Conservation (phyloP, 2,797 vertebrate genomes). For the Acrossocheilus fasciatus region DNA sequence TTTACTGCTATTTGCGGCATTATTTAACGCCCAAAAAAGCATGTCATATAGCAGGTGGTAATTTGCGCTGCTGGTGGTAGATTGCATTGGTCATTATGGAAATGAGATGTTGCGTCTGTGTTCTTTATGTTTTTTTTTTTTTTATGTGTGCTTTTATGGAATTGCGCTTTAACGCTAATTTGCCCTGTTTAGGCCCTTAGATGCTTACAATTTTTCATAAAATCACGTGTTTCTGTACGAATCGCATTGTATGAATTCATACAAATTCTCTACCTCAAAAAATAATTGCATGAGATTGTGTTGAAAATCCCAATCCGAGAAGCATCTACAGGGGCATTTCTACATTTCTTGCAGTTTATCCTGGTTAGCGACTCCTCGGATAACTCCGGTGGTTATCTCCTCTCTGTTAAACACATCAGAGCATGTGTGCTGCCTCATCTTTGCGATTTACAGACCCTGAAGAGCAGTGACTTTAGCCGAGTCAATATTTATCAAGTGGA, state of each 20-base stretch:
- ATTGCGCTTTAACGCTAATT: background rate
- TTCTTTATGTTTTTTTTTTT: no score
- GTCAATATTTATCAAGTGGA: slow-evolving; percentile 64
- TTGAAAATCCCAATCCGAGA: background rate
- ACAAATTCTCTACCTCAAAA: background rate
- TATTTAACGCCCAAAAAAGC: background rate
- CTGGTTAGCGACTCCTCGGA: slow-evolving; percentile 4
- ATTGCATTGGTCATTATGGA: no score
- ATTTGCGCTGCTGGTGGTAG: background rate
- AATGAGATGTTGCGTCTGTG: no score
- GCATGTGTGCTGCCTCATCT: slow-evolving; percentile 24
- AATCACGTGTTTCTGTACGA: background rate
- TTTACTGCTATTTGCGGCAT: background rate
- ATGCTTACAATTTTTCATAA: background rate
- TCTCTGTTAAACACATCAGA: slow-evolving; percentile 62
- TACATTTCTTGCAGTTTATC: slow-evolving; percentile 22
- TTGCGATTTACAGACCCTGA: slow-evolving; percentile 56
- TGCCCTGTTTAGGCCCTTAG: background rate
- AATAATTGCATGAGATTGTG: background rate
- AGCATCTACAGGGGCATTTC: background rate
- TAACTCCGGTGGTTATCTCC: slow-evolving; percentile 46
- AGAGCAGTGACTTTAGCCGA: slow-evolving; percentile 52
- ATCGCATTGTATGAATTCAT: no score
- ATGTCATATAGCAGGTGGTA: background rate
- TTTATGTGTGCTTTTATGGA: background rate